Base-by-base conservation (phyloP, 2,113 vertebrate genomes). In the Epinephelus moara region DNA sequence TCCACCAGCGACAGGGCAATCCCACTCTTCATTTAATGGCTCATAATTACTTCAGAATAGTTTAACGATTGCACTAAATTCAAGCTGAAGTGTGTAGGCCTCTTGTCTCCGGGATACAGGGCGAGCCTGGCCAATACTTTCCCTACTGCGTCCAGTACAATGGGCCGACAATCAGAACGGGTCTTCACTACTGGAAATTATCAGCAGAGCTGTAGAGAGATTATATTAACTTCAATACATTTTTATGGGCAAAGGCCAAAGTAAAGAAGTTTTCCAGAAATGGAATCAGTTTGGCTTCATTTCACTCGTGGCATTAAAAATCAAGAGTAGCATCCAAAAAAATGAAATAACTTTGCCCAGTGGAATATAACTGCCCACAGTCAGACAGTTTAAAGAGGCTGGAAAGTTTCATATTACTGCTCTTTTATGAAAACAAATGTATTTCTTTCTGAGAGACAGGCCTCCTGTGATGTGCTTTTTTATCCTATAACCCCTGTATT, bases 31-130 rank as follows among this genome's bases (percentile, higher is more conserved):
- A 82, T 85, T 92, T 88, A 91, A 92, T 84, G 88, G 70, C 87
- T 92, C 89, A 74, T 94, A 87, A 93, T 93, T 88, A 93, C 92
- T 93, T 93, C 82, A 85, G 77, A 93, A 81, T 69, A 89, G 85
- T 92, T 92, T 91, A 89, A 92, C 79, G 37, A 59, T 70, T 73
- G 89, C 75, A 70, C 80, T 89, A 79, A 91, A 93, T 91, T 84
- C 75, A 80, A 92, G 72, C 75, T 88, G 92, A 94, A 92, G 89
- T 89, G 90, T 89, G 89, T 78, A 61, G 91, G 66, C 81, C 89
- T 85, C 88, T 80, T 49, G 89, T 93, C 87, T 92, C 90, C 42
- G n/a, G 84, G 89, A 91, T 89, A 80, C 83, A 79, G 84, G 70
- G 75, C 88, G 21, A 37, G 72, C 49, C 57, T 73, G 70, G 64